Evolutionary conservation across 2,888 invertebrate genomes (phyloP).

Genomic region (Acanthococcus lagerstroemiae): DNA sequence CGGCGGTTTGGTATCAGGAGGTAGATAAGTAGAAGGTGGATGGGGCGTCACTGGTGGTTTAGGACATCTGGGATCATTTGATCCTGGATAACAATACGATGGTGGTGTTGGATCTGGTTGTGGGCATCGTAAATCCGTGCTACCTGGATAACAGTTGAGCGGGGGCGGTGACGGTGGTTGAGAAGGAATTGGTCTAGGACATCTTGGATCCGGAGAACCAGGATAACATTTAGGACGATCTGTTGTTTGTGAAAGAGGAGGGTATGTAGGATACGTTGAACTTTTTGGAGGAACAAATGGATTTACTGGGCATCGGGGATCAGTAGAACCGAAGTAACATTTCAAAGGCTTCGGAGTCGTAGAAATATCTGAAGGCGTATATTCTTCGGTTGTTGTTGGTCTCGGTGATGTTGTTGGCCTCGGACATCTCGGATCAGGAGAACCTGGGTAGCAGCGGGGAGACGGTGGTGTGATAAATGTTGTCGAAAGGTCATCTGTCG

Average conservation of each 20-base stretch:
- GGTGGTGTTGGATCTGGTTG: constrained; percentile 38
- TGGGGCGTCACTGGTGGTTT: constrained; percentile 37
- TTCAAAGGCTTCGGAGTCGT: constrained; percentile 36
- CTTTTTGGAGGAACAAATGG: constrained; percentile 33
- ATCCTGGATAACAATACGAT: constrained; percentile 41
- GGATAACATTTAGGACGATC: constrained; percentile 38
- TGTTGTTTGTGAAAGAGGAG: constrained; percentile 32
- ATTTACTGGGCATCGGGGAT: constrained; percentile 40
- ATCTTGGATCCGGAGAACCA: constrained; percentile 35
- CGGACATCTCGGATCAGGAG: constrained; percentile 34
- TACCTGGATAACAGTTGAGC: constrained; percentile 38
- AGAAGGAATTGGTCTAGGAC: constrained; percentile 38
- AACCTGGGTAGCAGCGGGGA: constrained; percentile 39
- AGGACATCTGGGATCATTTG: constrained; percentile 36
- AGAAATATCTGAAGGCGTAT: constrained; percentile 37
- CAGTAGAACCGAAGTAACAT: constrained; percentile 40
- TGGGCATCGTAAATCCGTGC: constrained; percentile 36
- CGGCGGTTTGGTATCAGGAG: constrained; percentile 32
- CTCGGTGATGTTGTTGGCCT: constrained; percentile 32
- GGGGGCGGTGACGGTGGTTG: constrained; percentile 38
- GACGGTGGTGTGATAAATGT: too few relatives aligned
- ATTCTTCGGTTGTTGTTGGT: constrained; percentile 40
- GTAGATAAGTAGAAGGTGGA: constrained; percentile 34
- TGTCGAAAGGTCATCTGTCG: too few relatives aligned
- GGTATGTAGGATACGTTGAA: constrained; percentile 42